These are phyloP conservation scores for Cryptomyrus ogoouensis DNA, from an alignment of 2,113 vertebrate species.

Conservation along the genomic window DNA sequence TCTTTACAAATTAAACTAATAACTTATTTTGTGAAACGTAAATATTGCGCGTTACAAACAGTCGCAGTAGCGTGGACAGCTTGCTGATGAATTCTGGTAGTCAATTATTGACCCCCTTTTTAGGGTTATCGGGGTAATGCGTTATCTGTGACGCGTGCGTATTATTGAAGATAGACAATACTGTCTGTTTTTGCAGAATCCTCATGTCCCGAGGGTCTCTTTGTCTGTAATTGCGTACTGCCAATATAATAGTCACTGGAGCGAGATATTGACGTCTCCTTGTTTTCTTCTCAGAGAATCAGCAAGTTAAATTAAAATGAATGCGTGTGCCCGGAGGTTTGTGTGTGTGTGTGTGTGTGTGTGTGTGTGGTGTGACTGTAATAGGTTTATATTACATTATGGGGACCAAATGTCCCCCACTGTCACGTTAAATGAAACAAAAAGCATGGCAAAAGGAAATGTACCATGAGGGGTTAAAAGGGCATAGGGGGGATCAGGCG, in stretches of 20 bases:
- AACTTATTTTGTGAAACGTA: conserved; percentile 17
- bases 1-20: conserved; percentile 41
- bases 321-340: no score
- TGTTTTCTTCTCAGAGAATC: not conserved
- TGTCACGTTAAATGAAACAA: no score
- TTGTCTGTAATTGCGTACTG: conserved; percentile 31
- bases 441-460: no score
- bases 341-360: not conserved
- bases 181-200: not conserved
- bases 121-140: conserved; percentile 11
- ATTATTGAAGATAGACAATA: conserved; percentile 46
- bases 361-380: not conserved
- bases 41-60: not conserved
- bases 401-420: no score
- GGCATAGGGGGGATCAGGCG: no score
- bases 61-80: not conserved
- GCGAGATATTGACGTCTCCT: not conserved
- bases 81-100: not conserved
- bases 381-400: not conserved
- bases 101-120: not conserved
- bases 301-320: not conserved
- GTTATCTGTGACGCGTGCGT: conserved; percentile 26
- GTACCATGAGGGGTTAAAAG: no score
- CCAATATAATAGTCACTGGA: conserved; percentile 18
- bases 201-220: not conserved